phyloP scores from a whole-genome alignment of 2,888 invertebrate genomes.

The Drosophila melanocephala region DNA sequence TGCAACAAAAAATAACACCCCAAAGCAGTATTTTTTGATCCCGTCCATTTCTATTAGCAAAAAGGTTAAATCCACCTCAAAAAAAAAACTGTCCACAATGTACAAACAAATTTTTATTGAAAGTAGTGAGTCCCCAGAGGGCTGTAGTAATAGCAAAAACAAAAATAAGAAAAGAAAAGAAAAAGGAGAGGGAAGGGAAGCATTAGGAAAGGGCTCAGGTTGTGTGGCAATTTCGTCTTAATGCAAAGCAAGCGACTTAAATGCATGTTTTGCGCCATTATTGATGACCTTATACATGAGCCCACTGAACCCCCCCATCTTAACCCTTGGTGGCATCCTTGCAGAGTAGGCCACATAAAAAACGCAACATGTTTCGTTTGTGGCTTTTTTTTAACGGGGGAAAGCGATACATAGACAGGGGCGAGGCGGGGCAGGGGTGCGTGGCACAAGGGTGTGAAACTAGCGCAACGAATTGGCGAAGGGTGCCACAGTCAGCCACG shows the following conservation, averaged over 20 bases:
- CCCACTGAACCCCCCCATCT: background rate
- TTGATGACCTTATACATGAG: slow-evolving; percentile 72
- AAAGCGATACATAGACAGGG: background rate
- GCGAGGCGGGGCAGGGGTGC: slow-evolving; percentile 11
- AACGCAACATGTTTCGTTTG: slow-evolving; percentile 64
- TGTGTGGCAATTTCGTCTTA: slow-evolving; percentile 72
- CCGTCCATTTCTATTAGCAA: slow-evolving; percentile 48
- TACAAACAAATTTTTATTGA: slow-evolving; percentile 78
- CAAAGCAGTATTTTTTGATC: background rate
- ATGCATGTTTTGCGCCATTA: slow-evolving; percentile 73
- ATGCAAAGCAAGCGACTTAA: slow-evolving; percentile 66
- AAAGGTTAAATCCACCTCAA: slow-evolving; percentile 30
- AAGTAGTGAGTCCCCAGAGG: slow-evolving; percentile 77
- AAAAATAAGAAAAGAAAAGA: background rate
- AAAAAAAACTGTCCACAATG: slow-evolving; percentile 52
- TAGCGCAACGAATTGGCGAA: slow-evolving; percentile 61
- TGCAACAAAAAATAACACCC: background rate
- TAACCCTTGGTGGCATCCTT: background rate
- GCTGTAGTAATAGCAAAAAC: slow-evolving; percentile 27
- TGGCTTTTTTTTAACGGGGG: slow-evolving; percentile 44
- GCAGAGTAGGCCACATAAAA: slow-evolving; percentile 54
- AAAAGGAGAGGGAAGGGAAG: slow-evolving; percentile 2
- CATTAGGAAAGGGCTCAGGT: slow-evolving; percentile 58
- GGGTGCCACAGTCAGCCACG: slow-evolving; percentile 60
- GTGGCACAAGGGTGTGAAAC: slow-evolving; percentile 63